Evolutionary conservation across 2,113 vertebrate species (phyloP).

Genomic region (Uria lomvia): DNA sequence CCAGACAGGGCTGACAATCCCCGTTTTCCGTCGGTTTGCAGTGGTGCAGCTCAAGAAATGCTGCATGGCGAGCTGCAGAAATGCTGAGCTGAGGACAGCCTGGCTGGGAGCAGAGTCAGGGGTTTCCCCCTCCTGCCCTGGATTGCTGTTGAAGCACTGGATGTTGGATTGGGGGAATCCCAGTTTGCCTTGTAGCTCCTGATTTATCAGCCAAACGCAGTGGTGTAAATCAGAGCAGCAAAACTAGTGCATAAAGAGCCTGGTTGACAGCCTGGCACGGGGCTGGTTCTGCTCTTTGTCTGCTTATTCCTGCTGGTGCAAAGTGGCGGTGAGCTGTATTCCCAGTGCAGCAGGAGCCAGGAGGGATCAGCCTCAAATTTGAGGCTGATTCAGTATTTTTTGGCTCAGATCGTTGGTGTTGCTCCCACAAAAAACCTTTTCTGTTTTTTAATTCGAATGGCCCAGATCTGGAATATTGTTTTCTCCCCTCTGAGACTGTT

Average conservation of each 20-base stretch:
- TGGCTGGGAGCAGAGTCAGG: no score
- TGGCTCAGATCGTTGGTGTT: neutral
- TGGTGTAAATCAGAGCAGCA: neutral
- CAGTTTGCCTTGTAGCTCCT: neutral
- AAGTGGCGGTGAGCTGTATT: neutral
- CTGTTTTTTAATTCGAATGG: accelerated
- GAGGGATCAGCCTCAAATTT: neutral
- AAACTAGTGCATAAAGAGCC: accelerated
- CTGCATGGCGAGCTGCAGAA: neutral
- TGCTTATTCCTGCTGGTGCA: neutral
- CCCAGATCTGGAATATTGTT: accelerated
- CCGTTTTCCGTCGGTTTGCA: neutral
- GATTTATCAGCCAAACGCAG: neutral
- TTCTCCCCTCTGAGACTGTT: neutral
- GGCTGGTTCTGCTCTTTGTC: neutral
- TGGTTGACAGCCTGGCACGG: accelerated
- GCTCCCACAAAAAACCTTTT: neutral
- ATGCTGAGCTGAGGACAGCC: neutral
- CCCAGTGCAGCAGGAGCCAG: neutral
- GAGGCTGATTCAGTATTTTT: neutral
- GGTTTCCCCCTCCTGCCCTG: neutral
- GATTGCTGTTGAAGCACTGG: neutral
- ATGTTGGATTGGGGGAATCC: neutral
- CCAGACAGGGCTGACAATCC: neutral
- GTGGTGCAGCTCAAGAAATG: neutral